phyloP scores from a whole-genome alignment of 2,888 invertebrate species.

The Meiosimyza platycephala region DNA sequence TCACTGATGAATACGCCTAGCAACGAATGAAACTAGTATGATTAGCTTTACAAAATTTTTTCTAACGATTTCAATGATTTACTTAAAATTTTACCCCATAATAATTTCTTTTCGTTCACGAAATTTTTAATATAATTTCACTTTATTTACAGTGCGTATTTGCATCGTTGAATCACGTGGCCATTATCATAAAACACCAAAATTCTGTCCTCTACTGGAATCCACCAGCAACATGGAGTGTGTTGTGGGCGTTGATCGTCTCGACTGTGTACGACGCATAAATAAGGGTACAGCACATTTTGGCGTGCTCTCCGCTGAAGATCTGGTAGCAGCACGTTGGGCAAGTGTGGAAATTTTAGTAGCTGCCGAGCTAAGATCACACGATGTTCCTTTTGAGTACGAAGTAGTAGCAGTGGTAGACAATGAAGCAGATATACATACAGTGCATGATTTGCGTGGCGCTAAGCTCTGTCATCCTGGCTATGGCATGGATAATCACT shows the following conservation, averaged over 20 bases:
- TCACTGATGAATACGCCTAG: too few species aligned
- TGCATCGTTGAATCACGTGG: conserved; percentile 79
- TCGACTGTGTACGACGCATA: conserved; percentile 84
- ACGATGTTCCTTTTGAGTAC: conserved; percentile 71
- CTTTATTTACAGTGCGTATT: conserved; percentile 72
- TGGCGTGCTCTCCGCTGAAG: conserved; percentile 85
- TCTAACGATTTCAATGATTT: too few species aligned
- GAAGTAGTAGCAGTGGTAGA: conserved; percentile 77
- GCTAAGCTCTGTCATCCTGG: conserved; percentile 87
- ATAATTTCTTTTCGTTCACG: too few species aligned
- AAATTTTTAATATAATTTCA: background rate
- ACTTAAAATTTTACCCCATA: too few species aligned
- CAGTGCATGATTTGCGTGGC: conserved; percentile 73
- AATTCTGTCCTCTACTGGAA: conserved; percentile 75
- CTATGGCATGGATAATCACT: conserved; percentile 77
- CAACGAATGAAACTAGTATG: too few species aligned
- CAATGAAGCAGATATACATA: conserved; percentile 72
- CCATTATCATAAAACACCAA: conserved; percentile 71
- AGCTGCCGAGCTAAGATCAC: conserved; percentile 75
- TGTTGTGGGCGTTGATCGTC: conserved; percentile 78
- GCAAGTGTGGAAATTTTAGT: conserved; percentile 76
- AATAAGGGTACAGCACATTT: conserved; percentile 84
- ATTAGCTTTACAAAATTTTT: too few species aligned
- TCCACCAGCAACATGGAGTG: conserved; percentile 75
- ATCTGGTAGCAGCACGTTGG: conserved; percentile 81